These are phyloP conservation scores for Physocephala rufipes DNA, from an alignment of 2,888 invertebrate genomes.

Conservation along the genomic window DNA sequence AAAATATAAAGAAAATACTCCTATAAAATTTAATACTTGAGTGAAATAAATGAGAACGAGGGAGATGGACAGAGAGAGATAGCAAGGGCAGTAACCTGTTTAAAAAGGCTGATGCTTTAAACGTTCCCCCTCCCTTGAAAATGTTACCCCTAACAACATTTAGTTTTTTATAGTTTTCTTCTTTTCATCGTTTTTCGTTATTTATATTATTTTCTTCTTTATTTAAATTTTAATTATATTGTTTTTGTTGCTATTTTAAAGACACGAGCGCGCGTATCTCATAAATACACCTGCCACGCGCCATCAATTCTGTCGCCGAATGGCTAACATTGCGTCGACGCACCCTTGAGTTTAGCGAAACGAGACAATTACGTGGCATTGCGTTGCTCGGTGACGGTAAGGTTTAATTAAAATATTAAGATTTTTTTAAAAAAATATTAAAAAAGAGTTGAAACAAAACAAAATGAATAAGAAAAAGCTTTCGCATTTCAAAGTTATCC, in stretches of 20 bases:
- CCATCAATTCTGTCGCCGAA: conserved; percentile 45
- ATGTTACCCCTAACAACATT: conserved; percentile 45
- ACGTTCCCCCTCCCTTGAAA: conserved; percentile 41
- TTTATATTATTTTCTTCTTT: conserved; percentile 13
- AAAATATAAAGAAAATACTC: too few species aligned
- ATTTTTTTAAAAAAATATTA: too few species aligned
- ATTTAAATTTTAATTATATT: conserved; percentile 17
- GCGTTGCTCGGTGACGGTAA: conserved; percentile 6
- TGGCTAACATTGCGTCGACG: conserved; percentile 30
- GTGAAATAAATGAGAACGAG: too few species aligned
- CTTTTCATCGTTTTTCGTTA: too few species aligned
- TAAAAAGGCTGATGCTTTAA: background rate
- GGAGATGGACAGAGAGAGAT: too few species aligned
- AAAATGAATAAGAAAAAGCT: background rate
- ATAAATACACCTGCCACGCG: conserved; percentile 65
- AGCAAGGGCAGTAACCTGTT: conserved; percentile 20
- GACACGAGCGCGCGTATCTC: conserved; percentile 40
- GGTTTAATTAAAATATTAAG: conserved; percentile 48
- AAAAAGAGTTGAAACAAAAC: conserved; percentile 32
- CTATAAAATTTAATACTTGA: too few species aligned
- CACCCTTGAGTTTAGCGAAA: conserved; percentile 10
- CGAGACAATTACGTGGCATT: background rate
- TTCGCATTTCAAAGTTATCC: too few species aligned
- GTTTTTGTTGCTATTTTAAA: conserved; percentile 18
- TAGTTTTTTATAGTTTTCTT: conserved; percentile 13